Conservation (phyloP, 2,888 invertebrate species). For the Helleia helle region DNA sequence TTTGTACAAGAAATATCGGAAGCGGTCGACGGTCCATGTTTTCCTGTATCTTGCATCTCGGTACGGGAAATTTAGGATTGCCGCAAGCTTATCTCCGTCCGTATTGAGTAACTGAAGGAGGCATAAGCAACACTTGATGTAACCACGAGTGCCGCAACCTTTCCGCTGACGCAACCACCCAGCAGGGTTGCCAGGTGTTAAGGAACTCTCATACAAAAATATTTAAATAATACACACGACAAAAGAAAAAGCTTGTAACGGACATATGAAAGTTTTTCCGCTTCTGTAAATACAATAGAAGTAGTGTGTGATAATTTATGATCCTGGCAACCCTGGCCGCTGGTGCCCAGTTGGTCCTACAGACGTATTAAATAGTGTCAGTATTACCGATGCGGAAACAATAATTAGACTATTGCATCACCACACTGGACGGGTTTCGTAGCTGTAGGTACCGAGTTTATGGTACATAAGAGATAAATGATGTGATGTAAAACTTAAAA, state of each 20-base stretch:
- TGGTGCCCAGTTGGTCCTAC: conserved; percentile 36
- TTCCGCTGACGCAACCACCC: conserved; percentile 54
- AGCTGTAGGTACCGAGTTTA: conserved; percentile 18
- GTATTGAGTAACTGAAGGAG: conserved; percentile 47
- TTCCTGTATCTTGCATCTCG: conserved; percentile 20
- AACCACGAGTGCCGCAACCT: conserved; percentile 58
- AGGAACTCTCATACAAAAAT: no score
- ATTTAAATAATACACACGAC: no score
- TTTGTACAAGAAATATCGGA: conserved; percentile 14
- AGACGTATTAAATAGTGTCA: conserved; percentile 46
- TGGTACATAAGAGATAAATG: conserved; percentile 11
- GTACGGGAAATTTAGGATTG: conserved; percentile 29
- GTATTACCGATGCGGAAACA: conserved; percentile 51
- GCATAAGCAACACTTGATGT: conserved; percentile 52
- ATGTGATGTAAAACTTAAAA: no score
- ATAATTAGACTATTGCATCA: conserved; percentile 51
- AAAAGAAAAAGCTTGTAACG: no score
- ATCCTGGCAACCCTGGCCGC: neutral
- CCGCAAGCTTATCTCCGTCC: conserved; percentile 27
- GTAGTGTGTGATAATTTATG: neutral
- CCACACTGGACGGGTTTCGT: conserved; percentile 26
- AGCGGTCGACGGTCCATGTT: conserved; percentile 16
- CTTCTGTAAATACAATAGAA: no score
- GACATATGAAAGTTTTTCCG: no score
- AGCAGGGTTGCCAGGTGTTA: neutral